Conservation (phyloP, 2,888 invertebrate genomes). For the Caenorhabditis doughertyi region DNA sequence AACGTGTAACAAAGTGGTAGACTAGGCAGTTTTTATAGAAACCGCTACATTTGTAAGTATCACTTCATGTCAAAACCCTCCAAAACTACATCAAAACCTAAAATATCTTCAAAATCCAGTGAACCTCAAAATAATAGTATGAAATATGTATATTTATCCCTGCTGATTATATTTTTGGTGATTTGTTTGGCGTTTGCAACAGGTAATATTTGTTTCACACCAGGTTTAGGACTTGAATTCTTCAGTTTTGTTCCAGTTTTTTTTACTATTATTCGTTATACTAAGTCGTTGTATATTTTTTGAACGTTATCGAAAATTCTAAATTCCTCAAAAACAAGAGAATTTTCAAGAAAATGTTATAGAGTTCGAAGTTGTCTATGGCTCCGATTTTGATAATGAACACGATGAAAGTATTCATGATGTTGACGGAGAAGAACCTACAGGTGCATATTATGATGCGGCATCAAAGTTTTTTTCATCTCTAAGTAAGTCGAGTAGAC, state of each 20-base stretch:
- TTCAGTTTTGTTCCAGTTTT: neutral
- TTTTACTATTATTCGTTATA: no score
- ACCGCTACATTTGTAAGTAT: neutral
- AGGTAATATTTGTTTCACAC: conserved; percentile 8
- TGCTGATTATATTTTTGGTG: conserved; percentile 7
- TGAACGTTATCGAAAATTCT: no score
- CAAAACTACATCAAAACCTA: conserved; percentile 11
- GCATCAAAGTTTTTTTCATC: conserved; percentile 5
- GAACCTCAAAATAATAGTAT: conserved; percentile 23
- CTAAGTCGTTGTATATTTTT: no score
- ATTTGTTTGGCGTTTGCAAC: conserved; percentile 40
- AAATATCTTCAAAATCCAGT: no score
- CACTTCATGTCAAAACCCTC: conserved; percentile 26
- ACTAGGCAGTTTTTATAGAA: neutral
- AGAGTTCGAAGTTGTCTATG: conserved; percentile 10
- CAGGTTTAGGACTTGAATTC: neutral
- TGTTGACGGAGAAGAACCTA: conserved; percentile 1
- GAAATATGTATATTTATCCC: conserved; percentile 42
- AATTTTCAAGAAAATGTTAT: neutral
- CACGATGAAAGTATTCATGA: conserved; percentile 48
- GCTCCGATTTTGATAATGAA: neutral
- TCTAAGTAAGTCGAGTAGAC: conserved; percentile 5
- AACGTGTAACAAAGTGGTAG: conserved; percentile 53
- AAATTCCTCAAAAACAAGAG: no score
- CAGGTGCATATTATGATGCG: neutral